Evolutionary conservation across 2,113 vertebrate species (phyloP).

Genomic region (Ptilorrhoa leucosticta): DNA sequence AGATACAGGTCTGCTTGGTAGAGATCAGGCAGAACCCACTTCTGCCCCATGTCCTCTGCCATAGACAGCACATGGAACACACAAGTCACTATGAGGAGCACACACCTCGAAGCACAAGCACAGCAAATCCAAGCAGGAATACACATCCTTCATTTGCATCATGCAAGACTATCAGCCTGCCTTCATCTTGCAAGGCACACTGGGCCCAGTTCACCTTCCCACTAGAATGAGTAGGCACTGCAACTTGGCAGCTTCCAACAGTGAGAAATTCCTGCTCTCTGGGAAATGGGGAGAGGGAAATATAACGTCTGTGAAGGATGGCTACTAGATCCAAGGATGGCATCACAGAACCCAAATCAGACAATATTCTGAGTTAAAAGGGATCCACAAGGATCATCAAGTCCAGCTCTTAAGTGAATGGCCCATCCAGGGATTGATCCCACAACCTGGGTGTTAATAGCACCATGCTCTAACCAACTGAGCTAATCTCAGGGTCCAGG

Average conservation of each 20-base stretch:
- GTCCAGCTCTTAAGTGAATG: neutral
- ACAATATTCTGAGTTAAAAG: neutral
- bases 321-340: neutral
- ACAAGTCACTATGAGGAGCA: neutral
- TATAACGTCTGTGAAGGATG: neutral
- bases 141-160: neutral
- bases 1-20: neutral
- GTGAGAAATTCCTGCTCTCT: neutral
- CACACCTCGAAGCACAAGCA: neutral
- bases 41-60: neutral
- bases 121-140: neutral
- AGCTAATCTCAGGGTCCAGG: neutral
- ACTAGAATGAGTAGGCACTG: neutral
- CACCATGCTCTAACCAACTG: neutral
- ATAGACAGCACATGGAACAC: neutral
- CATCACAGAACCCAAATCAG: neutral
- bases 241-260: neutral
- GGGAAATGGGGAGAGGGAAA: neutral
- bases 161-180: neutral
- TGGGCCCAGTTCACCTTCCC: neutral
- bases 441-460: neutral
- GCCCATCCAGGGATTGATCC: neutral
- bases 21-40: neutral
- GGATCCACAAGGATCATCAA: neutral
- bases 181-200: neutral